Base-by-base conservation (phyloP, 2,113 vertebrate genomes). In the Calyptommatus sinebrachiatus region DNA sequence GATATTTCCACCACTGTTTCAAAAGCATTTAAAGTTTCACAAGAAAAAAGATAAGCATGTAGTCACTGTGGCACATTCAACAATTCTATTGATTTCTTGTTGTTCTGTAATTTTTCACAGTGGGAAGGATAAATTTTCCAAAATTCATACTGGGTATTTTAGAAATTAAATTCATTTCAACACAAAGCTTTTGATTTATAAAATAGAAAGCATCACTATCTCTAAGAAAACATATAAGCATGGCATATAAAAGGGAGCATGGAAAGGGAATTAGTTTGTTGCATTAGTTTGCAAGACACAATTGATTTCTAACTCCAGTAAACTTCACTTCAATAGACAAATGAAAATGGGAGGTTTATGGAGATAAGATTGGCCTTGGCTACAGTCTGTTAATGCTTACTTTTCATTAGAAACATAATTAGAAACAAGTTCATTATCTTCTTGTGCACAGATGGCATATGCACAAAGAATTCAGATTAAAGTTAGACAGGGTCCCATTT, bases 371-470 rank as follows among this genome's bases (percentile, higher is more conserved):
- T 76, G 60, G 86, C 0, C 2, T 50, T 68, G 83, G 66, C 73
- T 20, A 61, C 21, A 63, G 77, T 75, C 83, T 86, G 57, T 81
- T 82, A 88, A 86, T 81, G 76, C 71, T 83, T 68, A 71, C 63
- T 72, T 85, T 83, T 83, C 66, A 84, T 76, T 78, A 76, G 76
- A n/a, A n/a, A n/a, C n/a, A n/a, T n/a, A n/a, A n/a, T n/a, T n/a
- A 77, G 67, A 68, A 89, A 84, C 74, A 90, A 90, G 69, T 75
- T 65, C 20, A 82, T 87, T 91, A 89, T 90, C 87, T 88, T 89
- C 81, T 73, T 87, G 76, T 80, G 71, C 57, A 46, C 85, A 91
- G 82, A 84, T 78, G 83, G 75, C 28, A 81, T 1, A 41, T 31
- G 60, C 50, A 88, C 67, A 81, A 71, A 81, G 60, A 61, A 81